Percentiles rank a stretch among this genome's conserved stretches.
phyloP scores from a whole-genome alignment of 2,888 invertebrate genomes.

The Acronicta aceris region DNA sequence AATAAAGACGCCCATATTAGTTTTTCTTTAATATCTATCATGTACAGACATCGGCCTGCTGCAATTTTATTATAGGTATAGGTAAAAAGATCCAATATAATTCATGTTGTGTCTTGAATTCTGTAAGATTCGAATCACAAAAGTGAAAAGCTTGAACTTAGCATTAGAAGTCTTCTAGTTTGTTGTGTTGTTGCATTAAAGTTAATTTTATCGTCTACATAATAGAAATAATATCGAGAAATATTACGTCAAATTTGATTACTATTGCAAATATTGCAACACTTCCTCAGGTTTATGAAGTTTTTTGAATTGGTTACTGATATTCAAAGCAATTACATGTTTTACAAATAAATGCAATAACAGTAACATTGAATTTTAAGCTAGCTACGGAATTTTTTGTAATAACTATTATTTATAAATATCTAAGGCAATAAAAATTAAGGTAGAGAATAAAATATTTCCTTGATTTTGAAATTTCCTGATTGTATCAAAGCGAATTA shows the following conservation, averaged over 20 bases:
- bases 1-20: too few relatives aligned
- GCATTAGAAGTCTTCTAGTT: too few relatives aligned
- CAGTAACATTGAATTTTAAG: slow-evolving; percentile 8
- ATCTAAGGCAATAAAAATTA: slow-evolving; percentile 12
- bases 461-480: slow-evolving; percentile 6
- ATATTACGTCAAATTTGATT: background rate
- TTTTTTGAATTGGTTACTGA: background rate
- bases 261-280: background rate
- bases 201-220: too few relatives aligned
- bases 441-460: background rate
- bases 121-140: too few relatives aligned
- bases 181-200: too few relatives aligned
- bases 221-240: too few relatives aligned
- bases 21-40: too few relatives aligned
- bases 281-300: background rate
- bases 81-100: too few relatives aligned
- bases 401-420: slow-evolving; percentile 2
- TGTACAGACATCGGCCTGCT: too few relatives aligned
- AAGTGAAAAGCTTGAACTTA: too few relatives aligned
- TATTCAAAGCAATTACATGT: background rate
- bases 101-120: too few relatives aligned
- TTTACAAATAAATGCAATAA: background rate
- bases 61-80: too few relatives aligned
- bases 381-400: background rate
- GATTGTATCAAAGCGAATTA: background rate